phyloP scores from a whole-genome alignment of 30 jellyfish, hydroid and myxozoan species.

The Sanderia malayensis region DNA sequence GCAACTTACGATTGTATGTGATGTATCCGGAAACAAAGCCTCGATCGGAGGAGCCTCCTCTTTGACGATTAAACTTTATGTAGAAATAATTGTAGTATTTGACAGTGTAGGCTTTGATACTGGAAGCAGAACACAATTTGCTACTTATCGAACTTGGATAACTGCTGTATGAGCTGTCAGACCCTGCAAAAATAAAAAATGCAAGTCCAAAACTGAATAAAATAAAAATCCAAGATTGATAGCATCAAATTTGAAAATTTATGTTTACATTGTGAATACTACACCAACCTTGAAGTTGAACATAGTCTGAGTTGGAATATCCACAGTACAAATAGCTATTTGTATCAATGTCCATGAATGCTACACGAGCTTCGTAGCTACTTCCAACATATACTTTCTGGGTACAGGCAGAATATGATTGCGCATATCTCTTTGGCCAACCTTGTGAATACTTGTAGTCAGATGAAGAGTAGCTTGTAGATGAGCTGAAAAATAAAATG shows the following conservation, averaged over 20 bases:
- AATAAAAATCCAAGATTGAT: not conserved
- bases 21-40: not conserved
- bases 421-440: not conserved
- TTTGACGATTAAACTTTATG: not conserved
- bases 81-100: not conserved
- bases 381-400: not conserved
- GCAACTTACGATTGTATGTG: not conserved
- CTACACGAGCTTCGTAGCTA: not conserved
- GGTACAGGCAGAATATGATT: not conserved
- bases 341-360: conserved; percentile 1
- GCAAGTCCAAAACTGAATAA: too few species aligned
- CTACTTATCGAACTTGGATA: not conserved
- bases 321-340: not conserved
- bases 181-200: too few species aligned
- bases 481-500: not conserved
- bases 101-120: not conserved
- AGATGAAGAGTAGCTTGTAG: not conserved
- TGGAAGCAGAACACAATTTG: not conserved
- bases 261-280: too few species aligned
- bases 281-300: not conserved
- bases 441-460: not conserved
- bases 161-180: not conserved
- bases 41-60: not conserved
- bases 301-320: not conserved
- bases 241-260: not conserved